phyloP scores from a whole-genome alignment of 37 sponge, comb jelly and placozoan genomes.

The Lycopodina hypogea region DNA sequence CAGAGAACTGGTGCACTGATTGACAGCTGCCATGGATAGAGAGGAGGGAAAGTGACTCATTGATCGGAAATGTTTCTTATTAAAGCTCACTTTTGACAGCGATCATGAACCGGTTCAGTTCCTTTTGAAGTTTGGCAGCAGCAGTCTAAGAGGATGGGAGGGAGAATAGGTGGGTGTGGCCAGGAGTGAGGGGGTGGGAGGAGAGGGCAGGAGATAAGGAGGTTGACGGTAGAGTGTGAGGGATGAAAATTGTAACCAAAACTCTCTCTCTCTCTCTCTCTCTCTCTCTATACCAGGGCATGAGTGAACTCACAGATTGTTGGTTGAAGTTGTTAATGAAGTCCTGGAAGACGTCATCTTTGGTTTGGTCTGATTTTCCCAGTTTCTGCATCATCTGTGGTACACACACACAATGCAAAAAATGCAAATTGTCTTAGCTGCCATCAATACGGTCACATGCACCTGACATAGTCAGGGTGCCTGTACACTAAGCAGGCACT shows the following conservation, averaged over 20 bases:
- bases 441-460: too few species aligned
- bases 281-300: neutral
- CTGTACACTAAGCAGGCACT: too few species aligned
- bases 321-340: conserved; percentile 70
- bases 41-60: conserved; percentile 2
- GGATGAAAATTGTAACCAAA: neutral
- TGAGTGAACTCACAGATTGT: conserved; percentile 58
- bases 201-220: neutral
- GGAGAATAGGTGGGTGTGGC: conserved; percentile 32
- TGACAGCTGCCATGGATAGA: conserved; percentile 20
- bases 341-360: conserved; percentile 72
- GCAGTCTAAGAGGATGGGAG: conserved; percentile 44
- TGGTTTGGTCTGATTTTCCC: conserved; percentile 68
- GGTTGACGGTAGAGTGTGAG: neutral
- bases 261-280: neutral
- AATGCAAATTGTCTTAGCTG: neutral
- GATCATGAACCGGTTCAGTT: conserved; percentile 49
- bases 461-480: too few species aligned
- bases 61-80: neutral
- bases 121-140: conserved; percentile 58
- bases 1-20: conserved; percentile 37
- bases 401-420: conserved; percentile 11
- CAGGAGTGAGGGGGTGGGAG: conserved; percentile 38
- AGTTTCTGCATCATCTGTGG: conserved; percentile 82
- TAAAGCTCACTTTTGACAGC: conserved; percentile 42